Evolutionary conservation across 2,797 vertebrate species (phyloP).

Genomic region (Artibeus lituratus): DNA sequence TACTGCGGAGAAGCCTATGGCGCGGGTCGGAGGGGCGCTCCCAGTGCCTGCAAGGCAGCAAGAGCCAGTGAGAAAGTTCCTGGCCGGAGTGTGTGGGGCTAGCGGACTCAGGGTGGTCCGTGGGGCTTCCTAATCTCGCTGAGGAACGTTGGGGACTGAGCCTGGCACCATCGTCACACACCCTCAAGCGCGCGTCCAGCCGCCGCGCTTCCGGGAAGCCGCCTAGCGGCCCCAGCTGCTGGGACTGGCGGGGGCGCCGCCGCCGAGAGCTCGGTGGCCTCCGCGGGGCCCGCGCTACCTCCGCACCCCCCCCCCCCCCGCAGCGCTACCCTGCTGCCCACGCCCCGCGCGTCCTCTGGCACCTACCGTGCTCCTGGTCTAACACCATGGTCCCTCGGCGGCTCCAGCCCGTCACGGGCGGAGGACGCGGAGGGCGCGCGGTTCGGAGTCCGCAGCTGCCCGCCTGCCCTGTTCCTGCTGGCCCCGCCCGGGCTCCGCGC

Average conservation of each 20-base stretch:
- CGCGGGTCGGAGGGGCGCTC: neutral
- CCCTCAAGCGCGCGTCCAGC: neutral
- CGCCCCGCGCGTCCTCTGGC: neutral
- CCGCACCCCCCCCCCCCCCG: neutral
- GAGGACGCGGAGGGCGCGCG: neutral
- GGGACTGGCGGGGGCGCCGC: neutral
- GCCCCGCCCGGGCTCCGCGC: conserved; percentile 58
- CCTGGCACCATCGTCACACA: neutral
- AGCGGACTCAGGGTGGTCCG: neutral
- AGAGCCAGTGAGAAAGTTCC: conserved; percentile 58
- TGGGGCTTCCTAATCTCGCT: neutral
- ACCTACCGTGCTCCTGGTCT: conserved; percentile 98
- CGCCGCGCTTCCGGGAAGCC: neutral
- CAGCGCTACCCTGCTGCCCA: neutral
- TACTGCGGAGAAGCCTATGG: neutral
- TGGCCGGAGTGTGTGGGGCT: neutral
- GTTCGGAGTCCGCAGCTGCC: conserved; percentile 80
- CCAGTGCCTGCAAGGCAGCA: neutral
- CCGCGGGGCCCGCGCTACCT: neutral
- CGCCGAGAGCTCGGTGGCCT: neutral
- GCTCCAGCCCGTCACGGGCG: neutral
- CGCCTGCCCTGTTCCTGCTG: conserved; percentile 22
- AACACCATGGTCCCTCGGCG: conserved; percentile 91
- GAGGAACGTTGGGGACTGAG: neutral
- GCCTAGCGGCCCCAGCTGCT: neutral